These are phyloP conservation scores for Genyomyrus donnyi DNA, from an alignment of 2,113 vertebrate genomes.

Conservation along the genomic window DNA sequence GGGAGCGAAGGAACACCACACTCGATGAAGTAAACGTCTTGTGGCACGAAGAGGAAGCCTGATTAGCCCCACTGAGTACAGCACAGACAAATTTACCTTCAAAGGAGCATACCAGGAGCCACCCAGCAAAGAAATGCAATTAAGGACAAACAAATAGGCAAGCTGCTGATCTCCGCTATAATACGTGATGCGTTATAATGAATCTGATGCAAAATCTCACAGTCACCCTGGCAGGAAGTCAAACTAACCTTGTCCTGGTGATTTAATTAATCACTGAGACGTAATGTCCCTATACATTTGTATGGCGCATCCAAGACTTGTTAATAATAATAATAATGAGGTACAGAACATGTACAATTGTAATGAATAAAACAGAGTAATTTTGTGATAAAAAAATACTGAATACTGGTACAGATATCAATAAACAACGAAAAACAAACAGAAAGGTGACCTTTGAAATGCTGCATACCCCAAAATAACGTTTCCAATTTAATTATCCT, in stretches of 20 bases:
- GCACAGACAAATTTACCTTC: constrained; percentile 17
- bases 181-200: not conserved
- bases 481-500: not conserved
- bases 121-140: not conserved
- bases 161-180: not conserved
- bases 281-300: not conserved
- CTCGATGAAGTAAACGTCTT: not conserved
- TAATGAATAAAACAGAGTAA: not conserved
- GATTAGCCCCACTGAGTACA: constrained; percentile 14
- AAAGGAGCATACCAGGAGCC: not conserved
- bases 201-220: not conserved
- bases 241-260: not conserved
- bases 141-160: not conserved
- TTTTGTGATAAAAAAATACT: not conserved
- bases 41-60: not conserved
- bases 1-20: not conserved
- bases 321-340: not conserved
- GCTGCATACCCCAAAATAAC: not conserved
- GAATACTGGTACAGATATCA: not conserved
- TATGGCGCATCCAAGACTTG: not conserved
- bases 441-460: not conserved
- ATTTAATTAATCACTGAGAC: not conserved
- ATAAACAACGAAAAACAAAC: not conserved
- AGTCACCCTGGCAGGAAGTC: not conserved
- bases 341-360: not conserved